Percentiles rank a stretch among this genome's conserved stretches.
Conservation (phyloP, 2,113 vertebrate species). For the Tragulus kanchil region DNA sequence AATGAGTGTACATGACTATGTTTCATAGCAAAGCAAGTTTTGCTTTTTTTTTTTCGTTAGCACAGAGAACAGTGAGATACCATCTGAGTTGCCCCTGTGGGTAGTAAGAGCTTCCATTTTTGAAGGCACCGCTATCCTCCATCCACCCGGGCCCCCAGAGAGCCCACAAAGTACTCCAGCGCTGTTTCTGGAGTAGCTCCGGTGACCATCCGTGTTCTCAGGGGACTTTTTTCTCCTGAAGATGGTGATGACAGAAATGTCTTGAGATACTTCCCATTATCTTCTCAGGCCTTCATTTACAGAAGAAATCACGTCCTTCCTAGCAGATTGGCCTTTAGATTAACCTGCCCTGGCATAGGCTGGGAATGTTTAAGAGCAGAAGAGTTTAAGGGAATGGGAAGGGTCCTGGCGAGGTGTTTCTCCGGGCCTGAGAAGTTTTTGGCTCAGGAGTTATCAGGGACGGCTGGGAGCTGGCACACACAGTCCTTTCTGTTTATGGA, state of each 20-base stretch:
- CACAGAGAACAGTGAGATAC: neutral
- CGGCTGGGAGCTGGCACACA: neutral
- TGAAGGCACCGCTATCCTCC: neutral
- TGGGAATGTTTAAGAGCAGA: neutral
- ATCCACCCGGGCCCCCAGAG: neutral
- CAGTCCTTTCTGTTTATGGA: neutral
- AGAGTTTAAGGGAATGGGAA: neutral
- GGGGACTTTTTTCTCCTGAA: neutral
- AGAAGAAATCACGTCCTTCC: slow-evolving; percentile 23
- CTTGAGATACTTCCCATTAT: slow-evolving; percentile 40
- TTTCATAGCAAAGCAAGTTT: neutral
- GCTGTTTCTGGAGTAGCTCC: neutral
- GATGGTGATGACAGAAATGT: neutral
- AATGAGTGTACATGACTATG: neutral
- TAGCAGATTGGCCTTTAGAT: slow-evolving; percentile 35
- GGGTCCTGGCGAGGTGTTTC: neutral
- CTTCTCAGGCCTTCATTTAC: slow-evolving; percentile 35
- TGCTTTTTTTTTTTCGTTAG: neutral
- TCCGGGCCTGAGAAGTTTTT: slow-evolving; percentile 41
- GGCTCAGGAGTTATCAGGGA: neutral
- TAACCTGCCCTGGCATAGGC: neutral
- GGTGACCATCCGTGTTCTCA: neutral
- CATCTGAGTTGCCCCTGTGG: neutral
- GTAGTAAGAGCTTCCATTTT: neutral
- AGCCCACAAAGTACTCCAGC: neutral